Evolutionary conservation across 2,888 invertebrate genomes (phyloP), one percentile per base, ranked within the genome.

Genomic region (Drosophila pseudotalamancana): DNA sequence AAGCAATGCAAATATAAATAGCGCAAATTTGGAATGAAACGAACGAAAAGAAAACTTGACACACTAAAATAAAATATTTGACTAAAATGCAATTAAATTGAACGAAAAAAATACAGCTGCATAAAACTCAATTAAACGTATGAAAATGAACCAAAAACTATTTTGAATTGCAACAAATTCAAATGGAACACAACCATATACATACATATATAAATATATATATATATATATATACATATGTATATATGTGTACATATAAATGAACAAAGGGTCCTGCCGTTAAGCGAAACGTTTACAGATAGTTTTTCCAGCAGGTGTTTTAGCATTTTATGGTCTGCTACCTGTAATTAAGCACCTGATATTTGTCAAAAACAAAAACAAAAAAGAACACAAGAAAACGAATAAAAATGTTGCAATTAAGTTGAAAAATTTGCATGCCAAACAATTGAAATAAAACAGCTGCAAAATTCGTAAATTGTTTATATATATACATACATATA

Each of bases 281-380:
- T 23, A 4, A 4, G 34, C 11, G 11, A 2, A 18, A n/a, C 25
- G 40, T 11, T 23, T 9, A 9, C 40, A 57, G n/a, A n/a, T n/a
- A n/a, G n/a, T n/a, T n/a, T n/a, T n/a, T n/a, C n/a, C n/a, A n/a
- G n/a, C n/a, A n/a, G n/a, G n/a, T n/a, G n/a, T n/a, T n/a, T n/a
- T n/a, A n/a, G n/a, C n/a, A 54, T 57, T 57, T 57, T 27, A 40
- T 55, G 56, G 32, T 55, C 57, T 57, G 32, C n/a, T 57, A 34
- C 57, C 34, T 21, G n/a, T 12, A 21, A 42, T 21, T 19, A n/a
- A 9, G n/a, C 27, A 35, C 16, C n/a, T 1, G 23, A 9, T n/a
- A n/a, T n/a, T n/a, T 25, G 35, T 25, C 19, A 9, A 6, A 21
- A 12, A 27, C 35, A n/a, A 16, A 43, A 29, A 18, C 18, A 23